These are phyloP conservation scores for Sialis fuliginosa DNA, from an alignment of 2,888 invertebrate genomes.

Conservation along the genomic window DNA sequence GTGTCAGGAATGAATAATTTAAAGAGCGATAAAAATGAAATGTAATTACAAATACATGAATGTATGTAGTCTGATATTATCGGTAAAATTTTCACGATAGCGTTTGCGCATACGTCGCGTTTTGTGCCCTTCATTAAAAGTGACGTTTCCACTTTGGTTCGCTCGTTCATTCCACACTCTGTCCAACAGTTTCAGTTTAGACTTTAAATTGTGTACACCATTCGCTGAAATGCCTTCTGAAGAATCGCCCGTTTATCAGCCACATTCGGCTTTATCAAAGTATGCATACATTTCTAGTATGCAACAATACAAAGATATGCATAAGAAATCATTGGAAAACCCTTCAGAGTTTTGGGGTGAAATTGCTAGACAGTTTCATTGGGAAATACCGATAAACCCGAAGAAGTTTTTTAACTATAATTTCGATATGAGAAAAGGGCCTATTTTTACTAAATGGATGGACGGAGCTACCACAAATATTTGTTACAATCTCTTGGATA, in stretches of 20 bases:
- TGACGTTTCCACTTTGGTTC: no score
- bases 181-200: not conserved
- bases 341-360: slow-evolving; percentile 88
- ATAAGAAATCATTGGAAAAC: slow-evolving; percentile 70
- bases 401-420: slow-evolving; percentile 77
- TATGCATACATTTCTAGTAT: slow-evolving; percentile 49
- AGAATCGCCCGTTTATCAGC: slow-evolving; percentile 34
- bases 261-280: slow-evolving; percentile 34
- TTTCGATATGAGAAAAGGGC: slow-evolving; percentile 77
- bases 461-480: slow-evolving; percentile 89
- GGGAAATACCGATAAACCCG: slow-evolving; percentile 61
- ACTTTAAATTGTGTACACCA: not conserved
- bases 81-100: no score
- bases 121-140: no score
- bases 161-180: no score
- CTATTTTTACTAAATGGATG: slow-evolving; percentile 87
- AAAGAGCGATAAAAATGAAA: no score
- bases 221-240: slow-evolving; percentile 34
- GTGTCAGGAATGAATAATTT: no score
- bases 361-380: slow-evolving; percentile 84
- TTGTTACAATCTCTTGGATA: slow-evolving; percentile 87
- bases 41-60: no score
- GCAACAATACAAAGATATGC: slow-evolving; percentile 65
- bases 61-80: no score
- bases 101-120: no score